Percentiles rank a stretch among this genome's conserved stretches.
Conservation (phyloP, 2,888 invertebrate species). For the Drosophila robusta region DNA sequence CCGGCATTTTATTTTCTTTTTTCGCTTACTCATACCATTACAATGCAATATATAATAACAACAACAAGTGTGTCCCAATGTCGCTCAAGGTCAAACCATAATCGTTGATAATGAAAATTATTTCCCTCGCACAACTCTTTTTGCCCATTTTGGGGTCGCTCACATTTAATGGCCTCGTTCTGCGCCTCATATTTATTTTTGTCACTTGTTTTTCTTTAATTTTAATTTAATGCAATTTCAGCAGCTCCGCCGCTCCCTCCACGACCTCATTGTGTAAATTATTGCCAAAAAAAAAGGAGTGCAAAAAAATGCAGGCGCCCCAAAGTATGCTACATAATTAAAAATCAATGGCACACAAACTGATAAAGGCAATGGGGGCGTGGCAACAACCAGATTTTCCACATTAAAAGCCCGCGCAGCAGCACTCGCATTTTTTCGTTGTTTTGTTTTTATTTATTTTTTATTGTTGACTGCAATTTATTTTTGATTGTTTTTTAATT, state of each 20-base stretch:
- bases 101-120: slow-evolving; percentile 84
- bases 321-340: slow-evolving; percentile 82
- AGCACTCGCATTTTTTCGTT: slow-evolving; percentile 31
- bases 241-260: slow-evolving; percentile 7
- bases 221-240: slow-evolving; percentile 66
- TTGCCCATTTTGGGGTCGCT: slow-evolving; percentile 38
- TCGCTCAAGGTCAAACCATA: slow-evolving; percentile 83
- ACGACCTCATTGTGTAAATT: slow-evolving; percentile 68
- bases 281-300: slow-evolving; percentile 66
- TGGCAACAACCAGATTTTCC: slow-evolving; percentile 67
- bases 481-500: slow-evolving; percentile 79
- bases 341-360: slow-evolving; percentile 83
- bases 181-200: slow-evolving; percentile 64
- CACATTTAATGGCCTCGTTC: slow-evolving; percentile 55
- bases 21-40: slow-evolving; percentile 69
- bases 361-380: slow-evolving; percentile 64
- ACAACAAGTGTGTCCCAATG: slow-evolving; percentile 65
- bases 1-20: slow-evolving; percentile 60
- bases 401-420: slow-evolving; percentile 60
- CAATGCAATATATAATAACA: slow-evolving; percentile 65
- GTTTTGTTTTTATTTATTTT: slow-evolving; percentile 50
- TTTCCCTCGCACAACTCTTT: slow-evolving; percentile 41
- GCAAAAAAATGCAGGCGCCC: slow-evolving; percentile 50
- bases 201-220: slow-evolving; percentile 75
- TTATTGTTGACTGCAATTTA: slow-evolving; percentile 65